phyloP scores from a whole-genome alignment of 2,888 invertebrate species.

The Pseudococcus jackbeardsleyi region DNA sequence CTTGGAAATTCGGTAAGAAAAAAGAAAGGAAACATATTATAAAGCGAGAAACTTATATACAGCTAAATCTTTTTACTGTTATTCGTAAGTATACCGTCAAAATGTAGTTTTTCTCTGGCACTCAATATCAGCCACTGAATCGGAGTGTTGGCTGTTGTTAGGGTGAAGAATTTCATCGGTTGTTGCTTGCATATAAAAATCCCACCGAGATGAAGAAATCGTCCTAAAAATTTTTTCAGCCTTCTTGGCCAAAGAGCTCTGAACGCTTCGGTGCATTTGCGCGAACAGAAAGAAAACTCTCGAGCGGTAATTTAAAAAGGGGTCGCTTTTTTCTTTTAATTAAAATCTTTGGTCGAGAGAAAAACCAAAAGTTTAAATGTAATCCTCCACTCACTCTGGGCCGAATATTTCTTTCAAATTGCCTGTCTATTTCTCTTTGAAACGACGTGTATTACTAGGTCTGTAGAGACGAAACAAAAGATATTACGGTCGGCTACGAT shows the following conservation, averaged over 20 bases:
- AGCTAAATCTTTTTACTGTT: neutral
- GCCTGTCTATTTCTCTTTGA: neutral
- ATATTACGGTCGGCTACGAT: neutral
- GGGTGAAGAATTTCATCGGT: constrained; percentile 28
- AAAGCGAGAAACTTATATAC: neutral
- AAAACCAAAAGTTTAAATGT: neutral
- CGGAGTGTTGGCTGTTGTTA: neutral
- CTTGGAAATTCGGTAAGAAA: neutral
- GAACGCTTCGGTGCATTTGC: constrained; percentile 45
- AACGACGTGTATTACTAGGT: neutral
- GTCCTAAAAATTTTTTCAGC: constrained; percentile 6
- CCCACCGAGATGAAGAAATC: neutral
- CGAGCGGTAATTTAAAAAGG: constrained; percentile 24
- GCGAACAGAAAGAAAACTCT: neutral
- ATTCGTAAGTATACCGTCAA: neutral
- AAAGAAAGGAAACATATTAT: neutral
- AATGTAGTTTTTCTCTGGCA: neutral
- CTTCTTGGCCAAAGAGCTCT: neutral
- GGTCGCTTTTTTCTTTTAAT: constrained; percentile 20
- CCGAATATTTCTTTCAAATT: constrained; percentile 2
- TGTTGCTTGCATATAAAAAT: constrained; percentile 20
- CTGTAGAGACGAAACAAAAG: neutral
- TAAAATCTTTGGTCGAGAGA: constrained; percentile 39
- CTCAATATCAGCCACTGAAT: neutral
- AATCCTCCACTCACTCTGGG: neutral